Evolutionary conservation across 2,113 vertebrate genomes (phyloP).

Genomic region (Brevimyrus niger): DNA sequence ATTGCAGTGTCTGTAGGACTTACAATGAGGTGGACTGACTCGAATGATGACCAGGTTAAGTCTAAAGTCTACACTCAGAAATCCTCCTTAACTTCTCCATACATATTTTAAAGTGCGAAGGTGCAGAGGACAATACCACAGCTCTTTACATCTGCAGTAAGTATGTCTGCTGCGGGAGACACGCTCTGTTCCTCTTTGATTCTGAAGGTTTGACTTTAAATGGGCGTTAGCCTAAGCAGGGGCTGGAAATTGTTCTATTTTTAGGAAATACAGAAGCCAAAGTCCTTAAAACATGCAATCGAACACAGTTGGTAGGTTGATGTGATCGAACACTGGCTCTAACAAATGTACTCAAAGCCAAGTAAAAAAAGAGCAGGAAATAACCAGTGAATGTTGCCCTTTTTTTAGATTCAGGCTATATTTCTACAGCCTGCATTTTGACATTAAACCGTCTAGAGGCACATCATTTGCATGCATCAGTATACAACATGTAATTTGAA

Average conservation of each 20-base stretch:
- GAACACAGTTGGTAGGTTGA: neutral
- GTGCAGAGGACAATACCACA: neutral
- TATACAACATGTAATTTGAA: neutral
- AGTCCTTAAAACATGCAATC: neutral
- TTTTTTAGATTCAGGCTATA: neutral
- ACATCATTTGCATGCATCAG: constrained; percentile 3
- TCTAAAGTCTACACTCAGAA: neutral
- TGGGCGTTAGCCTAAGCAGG: neutral
- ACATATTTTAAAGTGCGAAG: neutral
- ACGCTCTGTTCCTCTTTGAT: neutral
- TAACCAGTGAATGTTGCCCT: neutral
- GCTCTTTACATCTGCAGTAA: neutral
- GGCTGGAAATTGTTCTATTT: neutral
- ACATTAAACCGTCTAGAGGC: neutral
- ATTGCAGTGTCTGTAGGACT: neutral
- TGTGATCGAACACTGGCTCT: neutral
- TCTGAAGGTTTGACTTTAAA: neutral
- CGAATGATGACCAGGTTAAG: neutral
- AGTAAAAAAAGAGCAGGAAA: neutral
- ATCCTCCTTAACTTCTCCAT: neutral
- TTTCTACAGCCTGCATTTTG: neutral
- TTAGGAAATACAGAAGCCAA: neutral
- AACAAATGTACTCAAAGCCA: neutral
- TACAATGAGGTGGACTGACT: neutral
- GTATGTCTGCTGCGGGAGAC: neutral